Evolutionary conservation across 2,797 vertebrate species (phyloP).

Genomic region (Catharus ustulatus): DNA sequence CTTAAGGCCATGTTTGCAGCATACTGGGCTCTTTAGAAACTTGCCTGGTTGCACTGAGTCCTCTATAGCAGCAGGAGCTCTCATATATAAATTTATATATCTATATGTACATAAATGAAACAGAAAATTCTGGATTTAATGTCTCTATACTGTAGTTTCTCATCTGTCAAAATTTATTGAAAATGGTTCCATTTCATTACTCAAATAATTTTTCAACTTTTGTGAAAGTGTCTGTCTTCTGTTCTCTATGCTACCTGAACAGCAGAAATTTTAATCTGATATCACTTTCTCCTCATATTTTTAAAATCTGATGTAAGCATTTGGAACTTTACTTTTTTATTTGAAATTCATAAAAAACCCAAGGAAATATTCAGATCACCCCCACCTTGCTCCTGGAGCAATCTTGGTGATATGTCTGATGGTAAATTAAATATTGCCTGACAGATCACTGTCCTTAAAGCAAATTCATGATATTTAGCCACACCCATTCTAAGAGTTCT

Average conservation of each 20-base stretch:
- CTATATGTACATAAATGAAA: not conserved
- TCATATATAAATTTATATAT: not conserved
- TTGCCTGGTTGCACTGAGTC: not conserved
- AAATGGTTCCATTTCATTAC: not conserved
- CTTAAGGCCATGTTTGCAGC: slow-evolving; percentile 56
- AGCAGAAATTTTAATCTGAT: not conserved
- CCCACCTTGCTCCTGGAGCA: not conserved
- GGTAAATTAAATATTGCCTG: not conserved
- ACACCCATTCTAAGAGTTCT: not conserved
- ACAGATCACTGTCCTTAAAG: not conserved
- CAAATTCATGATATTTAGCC: not conserved
- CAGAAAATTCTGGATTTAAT: not conserved
- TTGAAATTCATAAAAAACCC: not conserved
- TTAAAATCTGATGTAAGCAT: not conserved
- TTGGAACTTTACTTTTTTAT: not conserved
- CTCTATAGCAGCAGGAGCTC: slow-evolving; percentile 15
- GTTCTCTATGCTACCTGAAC: fast-evolving
- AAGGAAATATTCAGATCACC: not conserved
- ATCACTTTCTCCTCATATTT: not conserved
- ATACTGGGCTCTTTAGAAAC: slow-evolving; percentile 45
- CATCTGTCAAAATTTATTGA: not conserved
- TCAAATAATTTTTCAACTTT: not conserved
- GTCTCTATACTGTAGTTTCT: not conserved
- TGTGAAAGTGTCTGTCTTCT: not conserved
- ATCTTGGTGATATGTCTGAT: not conserved